These are phyloP conservation scores for Drosophila orosa DNA, from an alignment of 1,140 invertebrate species.

Conservation along the genomic window DNA sequence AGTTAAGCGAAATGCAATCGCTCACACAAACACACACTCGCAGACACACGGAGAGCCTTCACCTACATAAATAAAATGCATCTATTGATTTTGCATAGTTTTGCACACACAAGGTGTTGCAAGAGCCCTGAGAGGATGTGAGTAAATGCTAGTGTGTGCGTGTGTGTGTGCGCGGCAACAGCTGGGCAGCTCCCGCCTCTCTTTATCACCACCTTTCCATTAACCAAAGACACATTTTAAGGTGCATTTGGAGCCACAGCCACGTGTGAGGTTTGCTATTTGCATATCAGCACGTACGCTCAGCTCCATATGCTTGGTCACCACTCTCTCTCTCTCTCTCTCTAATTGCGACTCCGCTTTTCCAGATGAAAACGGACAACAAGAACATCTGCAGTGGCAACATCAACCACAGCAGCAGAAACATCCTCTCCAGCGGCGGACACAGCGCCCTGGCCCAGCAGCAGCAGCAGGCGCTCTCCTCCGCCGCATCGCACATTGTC, in stretches of 20 bases:
- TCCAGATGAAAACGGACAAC: slow-evolving; percentile 73
- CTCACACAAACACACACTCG: slow-evolving; percentile 22
- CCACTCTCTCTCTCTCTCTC: not conserved
- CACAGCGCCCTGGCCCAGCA: slow-evolving; percentile 17
- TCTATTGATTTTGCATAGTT: slow-evolving; percentile 67
- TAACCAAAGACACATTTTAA: slow-evolving; percentile 11
- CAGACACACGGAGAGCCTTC: slow-evolving; percentile 24
- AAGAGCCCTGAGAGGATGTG: slow-evolving; percentile 11
- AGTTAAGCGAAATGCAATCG: slow-evolving; percentile 39
- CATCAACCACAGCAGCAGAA: slow-evolving; percentile 34
- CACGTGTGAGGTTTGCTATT: slow-evolving; percentile 68
- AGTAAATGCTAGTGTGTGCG: not conserved
- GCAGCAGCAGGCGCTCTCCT: slow-evolving; percentile 33
- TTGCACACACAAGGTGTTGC: slow-evolving; percentile 27
- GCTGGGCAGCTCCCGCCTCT: slow-evolving; percentile 39
- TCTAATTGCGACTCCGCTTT: slow-evolving; percentile 50
- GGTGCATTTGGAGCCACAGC: slow-evolving; percentile 57
- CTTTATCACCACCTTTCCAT: slow-evolving; percentile 10
- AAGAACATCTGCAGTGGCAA: slow-evolving; percentile 49
- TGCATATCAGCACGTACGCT: slow-evolving; percentile 68
- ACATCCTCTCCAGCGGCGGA: slow-evolving; percentile 7
- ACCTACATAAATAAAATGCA: slow-evolving; percentile 48
- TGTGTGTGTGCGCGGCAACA: slow-evolving; percentile 43
- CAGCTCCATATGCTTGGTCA: slow-evolving; percentile 14
- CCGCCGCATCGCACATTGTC: slow-evolving; percentile 62